Evolutionary conservation across 1,140 invertebrate species (phyloP).

Genomic region (Drosophila ercepeae): DNA sequence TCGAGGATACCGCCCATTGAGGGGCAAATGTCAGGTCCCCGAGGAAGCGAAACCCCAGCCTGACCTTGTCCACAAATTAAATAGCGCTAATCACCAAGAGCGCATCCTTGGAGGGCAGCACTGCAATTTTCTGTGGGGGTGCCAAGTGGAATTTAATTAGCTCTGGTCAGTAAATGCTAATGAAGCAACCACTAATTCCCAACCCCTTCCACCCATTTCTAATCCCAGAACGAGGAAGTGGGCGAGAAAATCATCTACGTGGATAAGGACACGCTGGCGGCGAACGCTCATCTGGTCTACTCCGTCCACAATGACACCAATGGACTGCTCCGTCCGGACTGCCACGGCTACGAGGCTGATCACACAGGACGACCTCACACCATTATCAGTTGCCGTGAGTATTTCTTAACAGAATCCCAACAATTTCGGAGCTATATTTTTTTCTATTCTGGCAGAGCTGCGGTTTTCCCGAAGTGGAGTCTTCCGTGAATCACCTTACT

Average conservation of each 20-base stretch:
- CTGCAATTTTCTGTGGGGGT: slow-evolving; percentile 45
- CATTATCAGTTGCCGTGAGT: slow-evolving; percentile 81
- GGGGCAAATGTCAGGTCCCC: slow-evolving; percentile 60
- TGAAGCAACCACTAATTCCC: slow-evolving; percentile 39
- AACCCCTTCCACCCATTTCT: background rate
- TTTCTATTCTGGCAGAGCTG: slow-evolving; percentile 55
- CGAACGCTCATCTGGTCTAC: slow-evolving; percentile 68
- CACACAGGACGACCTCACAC: slow-evolving; percentile 73
- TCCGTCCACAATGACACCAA: slow-evolving; percentile 67
- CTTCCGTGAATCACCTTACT: slow-evolving; percentile 63
- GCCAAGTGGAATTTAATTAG: slow-evolving; percentile 61
- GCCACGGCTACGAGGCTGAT: slow-evolving; percentile 79
- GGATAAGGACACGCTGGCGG: slow-evolving; percentile 74
- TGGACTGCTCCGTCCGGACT: slow-evolving; percentile 57
- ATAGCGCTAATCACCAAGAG: slow-evolving; percentile 54
- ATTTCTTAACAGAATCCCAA: too few species aligned
- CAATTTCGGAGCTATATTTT: background rate
- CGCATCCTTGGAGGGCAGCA: slow-evolving; percentile 52
- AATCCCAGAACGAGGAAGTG: slow-evolving; percentile 56
- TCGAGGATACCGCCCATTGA: background rate
- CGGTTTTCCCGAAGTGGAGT: slow-evolving; percentile 63
- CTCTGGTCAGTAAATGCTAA: slow-evolving; percentile 71
- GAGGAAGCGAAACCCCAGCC: slow-evolving; percentile 26
- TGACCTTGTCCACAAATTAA: slow-evolving; percentile 63
- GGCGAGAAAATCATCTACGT: slow-evolving; percentile 77